These are phyloP conservation scores for Anodontia alba DNA, from an alignment of 2,888 invertebrate species.

Conservation along the genomic window DNA sequence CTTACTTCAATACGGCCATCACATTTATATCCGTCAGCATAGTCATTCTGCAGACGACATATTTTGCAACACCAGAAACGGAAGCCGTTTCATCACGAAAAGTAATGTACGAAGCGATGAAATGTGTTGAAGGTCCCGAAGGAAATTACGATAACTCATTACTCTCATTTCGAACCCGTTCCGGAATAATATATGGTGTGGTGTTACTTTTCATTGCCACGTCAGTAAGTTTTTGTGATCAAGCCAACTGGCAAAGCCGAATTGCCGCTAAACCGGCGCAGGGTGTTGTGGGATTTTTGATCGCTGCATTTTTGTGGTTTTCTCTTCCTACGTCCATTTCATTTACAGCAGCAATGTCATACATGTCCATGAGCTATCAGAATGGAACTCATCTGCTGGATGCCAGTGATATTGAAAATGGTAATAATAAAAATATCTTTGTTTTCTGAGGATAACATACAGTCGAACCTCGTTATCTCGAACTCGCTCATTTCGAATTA, in stretches of 20 bases:
- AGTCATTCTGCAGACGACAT: constrained; percentile 69
- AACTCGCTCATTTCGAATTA: no score
- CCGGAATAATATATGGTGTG: constrained; percentile 73
- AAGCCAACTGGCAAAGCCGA: constrained; percentile 82
- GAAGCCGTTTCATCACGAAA: constrained; percentile 54
- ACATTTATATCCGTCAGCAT: constrained; percentile 74
- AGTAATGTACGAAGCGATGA: constrained; percentile 66
- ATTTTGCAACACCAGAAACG: constrained; percentile 46
- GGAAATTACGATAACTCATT: constrained; percentile 71
- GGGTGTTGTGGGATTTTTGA: constrained; percentile 80
- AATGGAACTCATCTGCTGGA: constrained; percentile 59
- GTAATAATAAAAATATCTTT: no score
- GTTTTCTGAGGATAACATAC: no score
- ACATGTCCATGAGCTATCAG: constrained; percentile 65
- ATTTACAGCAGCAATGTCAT: constrained; percentile 69
- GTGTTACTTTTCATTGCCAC: constrained; percentile 67
- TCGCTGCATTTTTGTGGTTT: constrained; percentile 80
- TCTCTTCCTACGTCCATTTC: constrained; percentile 79
- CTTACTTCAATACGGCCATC: constrained; percentile 79
- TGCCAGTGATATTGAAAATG: constrained; percentile 56
- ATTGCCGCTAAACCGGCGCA: constrained; percentile 81
- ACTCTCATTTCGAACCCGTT: constrained; percentile 72
- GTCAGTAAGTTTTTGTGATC: constrained; percentile 72
- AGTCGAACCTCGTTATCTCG: no score
- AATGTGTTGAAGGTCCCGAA: constrained; percentile 68